Conservation (phyloP, 1,140 invertebrate species). For the Parasteatoda tepidariorum region DNA sequence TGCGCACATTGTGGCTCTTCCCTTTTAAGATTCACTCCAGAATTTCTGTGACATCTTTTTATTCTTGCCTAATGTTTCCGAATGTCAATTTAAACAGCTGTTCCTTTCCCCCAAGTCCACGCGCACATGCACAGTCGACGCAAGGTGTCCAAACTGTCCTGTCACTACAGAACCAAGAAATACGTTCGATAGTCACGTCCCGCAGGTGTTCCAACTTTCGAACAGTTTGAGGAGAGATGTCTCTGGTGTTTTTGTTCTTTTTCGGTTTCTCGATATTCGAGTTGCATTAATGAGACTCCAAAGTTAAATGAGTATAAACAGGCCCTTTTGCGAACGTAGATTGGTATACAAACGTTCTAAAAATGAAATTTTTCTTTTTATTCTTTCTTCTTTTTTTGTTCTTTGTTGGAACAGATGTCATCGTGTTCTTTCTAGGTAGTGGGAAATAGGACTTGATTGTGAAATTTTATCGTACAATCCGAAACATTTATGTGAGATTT, state of each 20-base stretch:
- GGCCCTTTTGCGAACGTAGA: neutral
- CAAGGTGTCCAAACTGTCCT: conserved; percentile 26
- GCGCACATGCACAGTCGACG: neutral
- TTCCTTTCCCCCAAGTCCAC: neutral
- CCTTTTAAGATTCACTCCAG: too few relatives aligned
- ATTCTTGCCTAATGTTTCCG: too few relatives aligned
- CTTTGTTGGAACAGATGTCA: conserved; percentile 3
- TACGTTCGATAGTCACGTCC: neutral
- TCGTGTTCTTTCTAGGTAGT: too few relatives aligned
- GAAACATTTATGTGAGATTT: too few relatives aligned
- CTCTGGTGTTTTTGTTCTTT: neutral
- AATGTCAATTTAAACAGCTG: too few relatives aligned
- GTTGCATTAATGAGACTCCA: neutral
- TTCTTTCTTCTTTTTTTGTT: neutral
- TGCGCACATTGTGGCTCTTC: too few relatives aligned
- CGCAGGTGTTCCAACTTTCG: conserved; percentile 11
- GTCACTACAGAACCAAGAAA: neutral
- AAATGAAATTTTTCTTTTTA: neutral
- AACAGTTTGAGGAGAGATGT: neutral
- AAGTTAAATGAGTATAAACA: conserved; percentile 10
- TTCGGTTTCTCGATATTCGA: neutral
- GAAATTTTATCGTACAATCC: too few relatives aligned
- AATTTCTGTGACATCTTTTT: too few relatives aligned
- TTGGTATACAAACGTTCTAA: neutral
- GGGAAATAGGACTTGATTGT: too few relatives aligned